Base-by-base conservation (phyloP, 2,888 invertebrate species). In the Cantharis flavilabris region DNA sequence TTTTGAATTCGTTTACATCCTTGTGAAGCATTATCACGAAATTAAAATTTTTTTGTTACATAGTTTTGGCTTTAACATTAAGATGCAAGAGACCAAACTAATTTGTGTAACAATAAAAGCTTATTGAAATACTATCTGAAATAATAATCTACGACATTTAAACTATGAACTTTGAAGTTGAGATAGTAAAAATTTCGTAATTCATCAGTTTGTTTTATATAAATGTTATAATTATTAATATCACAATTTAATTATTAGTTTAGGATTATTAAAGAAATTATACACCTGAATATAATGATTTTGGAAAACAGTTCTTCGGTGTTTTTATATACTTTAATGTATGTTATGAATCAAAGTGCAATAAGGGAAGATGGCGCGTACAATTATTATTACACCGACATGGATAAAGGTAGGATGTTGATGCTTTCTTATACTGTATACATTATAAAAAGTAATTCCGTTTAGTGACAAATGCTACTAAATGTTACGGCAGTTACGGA, bases 401-500 rank as follows among this genome's bases (percentile, higher is more conserved):
- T 88, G 73, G 88, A 87, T 70, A 85, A 87, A 86, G 87, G 89
- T 89, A 84, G 79, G 82, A 83, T 69, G 30, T 14, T 16, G 16
- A 62, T 18, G 33, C 62, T 16, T 33, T 71, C 18, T 71, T 26
- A 16, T 16, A 9, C 69, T 26, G 10, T 20, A n/a, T 67, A 9
- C 49, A 65, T 16, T 70, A 71, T 28, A 71, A 71, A 62, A 16
- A 10, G 26, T 69, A 71, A 72, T 76, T 75, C 81, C 72, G 76
- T 77, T 82, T 79, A 88, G 88, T 86, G 77, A 84, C 85, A 20
- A 87, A 86, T 77, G 84, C 86, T 13, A 83, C 91, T 70, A 91
- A 92, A 83, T 96, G 96, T 86, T 96, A 94, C 86, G 94, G 93
- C 0, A 92, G 92, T 0, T 96, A 94, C 82, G 96, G 96, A 3